These are phyloP conservation scores for Prosopocoilus inquinatus DNA, from an alignment of 2,888 invertebrate species.

Conservation along the genomic window DNA sequence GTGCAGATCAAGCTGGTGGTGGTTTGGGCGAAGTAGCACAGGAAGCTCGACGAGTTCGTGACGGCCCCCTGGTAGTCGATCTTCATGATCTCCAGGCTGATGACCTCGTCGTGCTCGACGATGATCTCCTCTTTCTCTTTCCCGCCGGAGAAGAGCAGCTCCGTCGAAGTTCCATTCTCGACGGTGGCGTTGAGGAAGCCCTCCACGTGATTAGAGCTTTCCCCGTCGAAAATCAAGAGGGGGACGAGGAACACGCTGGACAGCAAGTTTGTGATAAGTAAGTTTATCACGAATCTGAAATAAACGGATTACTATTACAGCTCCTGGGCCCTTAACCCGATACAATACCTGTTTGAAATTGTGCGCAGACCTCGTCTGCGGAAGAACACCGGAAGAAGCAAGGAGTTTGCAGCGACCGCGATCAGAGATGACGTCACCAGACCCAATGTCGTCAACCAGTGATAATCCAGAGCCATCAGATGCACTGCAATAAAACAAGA, in stretches of 20 bases:
- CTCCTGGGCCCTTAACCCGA: background rate
- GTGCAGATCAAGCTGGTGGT: slow-evolving; percentile 60
- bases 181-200: background rate
- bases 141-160: slow-evolving; percentile 18
- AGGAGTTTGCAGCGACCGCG: slow-evolving; percentile 69
- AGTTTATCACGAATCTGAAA: slow-evolving; percentile 54
- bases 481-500: slow-evolving; percentile 9
- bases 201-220: slow-evolving; percentile 7
- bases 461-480: slow-evolving; percentile 31
- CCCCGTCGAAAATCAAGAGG: slow-evolving; percentile 56
- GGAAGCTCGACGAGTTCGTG: background rate
- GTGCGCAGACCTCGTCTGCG: slow-evolving; percentile 71
- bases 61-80: slow-evolving; percentile 6
- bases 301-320: no score
- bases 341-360: slow-evolving; percentile 71
- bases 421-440: slow-evolving; percentile 51
- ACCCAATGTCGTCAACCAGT: slow-evolving; percentile 46
- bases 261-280: slow-evolving; percentile 55
- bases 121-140: slow-evolving; percentile 19
- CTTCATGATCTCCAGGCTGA: slow-evolving; percentile 30
- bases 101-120: slow-evolving; percentile 9
- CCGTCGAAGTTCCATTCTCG: background rate
- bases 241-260: slow-evolving; percentile 53
- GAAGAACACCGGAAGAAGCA: slow-evolving; percentile 72
- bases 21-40: slow-evolving; percentile 58